These are phyloP conservation scores for Leptodactylus fallax DNA, from an alignment of 2,797 vertebrate genomes.

Conservation along the genomic window DNA sequence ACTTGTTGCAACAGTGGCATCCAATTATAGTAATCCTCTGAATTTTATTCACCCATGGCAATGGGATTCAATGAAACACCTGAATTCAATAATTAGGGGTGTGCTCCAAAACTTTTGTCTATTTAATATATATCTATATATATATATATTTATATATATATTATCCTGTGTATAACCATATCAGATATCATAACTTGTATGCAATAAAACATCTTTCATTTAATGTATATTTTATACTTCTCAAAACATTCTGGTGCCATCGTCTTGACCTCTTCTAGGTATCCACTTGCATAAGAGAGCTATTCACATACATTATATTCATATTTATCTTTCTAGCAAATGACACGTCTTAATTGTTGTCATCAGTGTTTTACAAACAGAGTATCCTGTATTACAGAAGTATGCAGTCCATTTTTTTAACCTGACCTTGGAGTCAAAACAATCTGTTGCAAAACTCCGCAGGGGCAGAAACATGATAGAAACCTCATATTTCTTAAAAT, in stretches of 20 bases:
- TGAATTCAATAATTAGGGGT: too few relatives aligned
- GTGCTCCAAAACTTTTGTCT: too few relatives aligned
- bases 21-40: too few relatives aligned
- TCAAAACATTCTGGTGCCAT: neutral
- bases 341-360: constrained; percentile 72
- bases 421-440: constrained; percentile 78
- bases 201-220: too few relatives aligned
- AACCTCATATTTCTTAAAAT: constrained; percentile 88
- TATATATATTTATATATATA: too few relatives aligned
- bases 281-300: neutral
- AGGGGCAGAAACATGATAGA: constrained; percentile 79
- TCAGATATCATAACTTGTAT: too few relatives aligned
- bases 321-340: neutral
- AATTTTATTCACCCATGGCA: too few relatives aligned
- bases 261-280: neutral
- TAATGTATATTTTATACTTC: too few relatives aligned
- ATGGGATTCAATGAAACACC: too few relatives aligned
- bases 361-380: constrained; percentile 74
- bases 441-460: constrained; percentile 79
- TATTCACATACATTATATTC: neutral
- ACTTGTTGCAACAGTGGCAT: too few relatives aligned
- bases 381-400: constrained; percentile 74
- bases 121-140: too few relatives aligned
- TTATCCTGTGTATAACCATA: too few relatives aligned
- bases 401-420: constrained; percentile 73